Evolutionary conservation across 2,888 invertebrate genomes (phyloP), one percentile per base, ranked within the genome.

Genomic region (Stenurella melanura): DNA sequence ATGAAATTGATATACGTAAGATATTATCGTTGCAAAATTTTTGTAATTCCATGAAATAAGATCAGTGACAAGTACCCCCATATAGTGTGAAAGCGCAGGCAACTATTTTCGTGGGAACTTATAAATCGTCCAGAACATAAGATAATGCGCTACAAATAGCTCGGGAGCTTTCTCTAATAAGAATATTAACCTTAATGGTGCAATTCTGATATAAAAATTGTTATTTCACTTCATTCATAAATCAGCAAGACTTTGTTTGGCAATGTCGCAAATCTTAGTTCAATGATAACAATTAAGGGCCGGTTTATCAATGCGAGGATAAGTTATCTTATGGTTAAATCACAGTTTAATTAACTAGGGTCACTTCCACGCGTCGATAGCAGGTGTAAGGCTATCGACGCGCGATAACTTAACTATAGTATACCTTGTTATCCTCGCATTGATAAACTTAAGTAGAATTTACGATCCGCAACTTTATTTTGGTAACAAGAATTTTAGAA

Each of bases 81-180:
- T 68, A 61, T 66, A 50, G 58, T 71, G 71, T 60, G n/a, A 50
- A 50, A 67, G 56, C 70, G 58, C 5, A 50, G 19, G 70, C 64
- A 56, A 58, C 67, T 73, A 57, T 64, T 61, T 74, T 79, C 79
- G 80, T 81, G 80, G 80, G 80, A 81, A 81, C 78, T 76, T 60
- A 21, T 38, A 63, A 67, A 42, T 64, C 64, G 64, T 42, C 42
- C 64, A 19, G 64, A 64, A 15, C 17, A 64, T 64, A 19, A 38
- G 19, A n/a, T 18, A 6, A 6, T 10, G n/a, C n/a, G n/a, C 18
- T 42, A 30, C 17, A 42, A 38, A 10, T 64, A 63, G 34, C 26
- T 30, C n/a, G 34, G 63, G 63, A 21, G 19, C 11, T 58, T 19
- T 19, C 58, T 19, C 21, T 12, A 58, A 21, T 3, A 56, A 58